These are phyloP conservation scores for Paralichthys olivaceus DNA, from an alignment of 2,113 vertebrate genomes.

Conservation along the genomic window DNA sequence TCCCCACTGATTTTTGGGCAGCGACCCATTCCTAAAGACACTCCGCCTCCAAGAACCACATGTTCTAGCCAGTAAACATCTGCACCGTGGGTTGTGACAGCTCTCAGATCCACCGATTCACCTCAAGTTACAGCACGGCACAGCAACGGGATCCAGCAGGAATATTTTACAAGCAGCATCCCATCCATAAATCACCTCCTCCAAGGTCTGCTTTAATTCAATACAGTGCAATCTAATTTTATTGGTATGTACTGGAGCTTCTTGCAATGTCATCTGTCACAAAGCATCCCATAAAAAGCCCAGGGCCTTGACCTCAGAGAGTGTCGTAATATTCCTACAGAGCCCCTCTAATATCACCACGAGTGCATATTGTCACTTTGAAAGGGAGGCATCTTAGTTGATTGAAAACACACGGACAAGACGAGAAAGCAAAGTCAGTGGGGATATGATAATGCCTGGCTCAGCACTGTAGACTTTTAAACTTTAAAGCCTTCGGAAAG, in stretches of 20 bases:
- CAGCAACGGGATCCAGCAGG: conserved; percentile 44
- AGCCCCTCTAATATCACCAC: conserved; percentile 20
- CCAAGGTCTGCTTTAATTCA: conserved; percentile 78
- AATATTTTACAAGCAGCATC: conserved; percentile 60
- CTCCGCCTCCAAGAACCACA: conserved; percentile 12
- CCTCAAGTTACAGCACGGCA: conserved; percentile 1
- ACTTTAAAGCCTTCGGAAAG: not conserved
- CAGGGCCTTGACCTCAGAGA: conserved; percentile 70
- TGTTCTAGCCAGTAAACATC: conserved; percentile 14
- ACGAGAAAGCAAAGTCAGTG: not conserved
- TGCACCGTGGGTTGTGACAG: conserved; percentile 6
- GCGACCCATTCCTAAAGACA: conserved; percentile 34
- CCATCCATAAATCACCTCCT: conserved; percentile 71
- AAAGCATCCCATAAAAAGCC: conserved; percentile 69
- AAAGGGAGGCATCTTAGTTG: conserved; percentile 31
- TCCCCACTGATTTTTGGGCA: conserved; percentile 47
- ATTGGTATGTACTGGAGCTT: conserved; percentile 73
- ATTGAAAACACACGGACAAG: conserved; percentile 28
- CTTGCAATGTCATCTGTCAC: conserved; percentile 78
- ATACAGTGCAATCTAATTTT: conserved; percentile 74
- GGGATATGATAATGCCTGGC: conserved; percentile 15
- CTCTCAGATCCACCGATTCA: conserved; percentile 20
- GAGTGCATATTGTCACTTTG: conserved; percentile 1
- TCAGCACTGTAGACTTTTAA: not conserved
- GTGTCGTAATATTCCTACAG: conserved; percentile 40